Evolutionary conservation across 2,113 vertebrate species (phyloP).

Genomic region (Nycticebus coucang): DNA sequence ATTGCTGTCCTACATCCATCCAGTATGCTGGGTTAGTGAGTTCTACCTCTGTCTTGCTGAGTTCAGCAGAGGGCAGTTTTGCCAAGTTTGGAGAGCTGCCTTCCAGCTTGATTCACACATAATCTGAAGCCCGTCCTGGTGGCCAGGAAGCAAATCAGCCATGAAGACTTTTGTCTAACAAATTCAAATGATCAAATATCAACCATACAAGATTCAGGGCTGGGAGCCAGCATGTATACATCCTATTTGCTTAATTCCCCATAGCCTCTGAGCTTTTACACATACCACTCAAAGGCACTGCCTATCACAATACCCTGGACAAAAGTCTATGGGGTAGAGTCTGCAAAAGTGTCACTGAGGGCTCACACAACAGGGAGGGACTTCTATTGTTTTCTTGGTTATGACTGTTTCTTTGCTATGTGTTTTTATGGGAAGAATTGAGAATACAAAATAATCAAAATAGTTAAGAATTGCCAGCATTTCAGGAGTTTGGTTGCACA

Average conservation of each 20-base stretch:
- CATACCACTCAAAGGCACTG: neutral
- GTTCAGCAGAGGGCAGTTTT: conserved; percentile 10
- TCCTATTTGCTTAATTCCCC: conserved; percentile 1
- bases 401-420: neutral
- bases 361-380: neutral
- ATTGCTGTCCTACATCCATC: neutral
- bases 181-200: conserved; percentile 61
- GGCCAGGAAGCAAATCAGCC: conserved; percentile 63
- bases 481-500: neutral
- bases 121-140: conserved; percentile 7
- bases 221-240: neutral
- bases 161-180: conserved; percentile 67
- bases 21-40: neutral
- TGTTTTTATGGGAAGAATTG: neutral
- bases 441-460: neutral
- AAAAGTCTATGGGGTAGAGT: neutral
- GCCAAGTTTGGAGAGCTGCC: neutral
- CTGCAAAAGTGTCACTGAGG: neutral
- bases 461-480: neutral
- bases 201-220: neutral
- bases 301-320: neutral
- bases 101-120: neutral
- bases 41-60: neutral
- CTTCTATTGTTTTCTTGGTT: neutral
- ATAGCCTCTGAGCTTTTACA: neutral